These are phyloP conservation scores for Rhodinocichla rosea DNA, from an alignment of 2,113 vertebrate species.

Conservation along the genomic window DNA sequence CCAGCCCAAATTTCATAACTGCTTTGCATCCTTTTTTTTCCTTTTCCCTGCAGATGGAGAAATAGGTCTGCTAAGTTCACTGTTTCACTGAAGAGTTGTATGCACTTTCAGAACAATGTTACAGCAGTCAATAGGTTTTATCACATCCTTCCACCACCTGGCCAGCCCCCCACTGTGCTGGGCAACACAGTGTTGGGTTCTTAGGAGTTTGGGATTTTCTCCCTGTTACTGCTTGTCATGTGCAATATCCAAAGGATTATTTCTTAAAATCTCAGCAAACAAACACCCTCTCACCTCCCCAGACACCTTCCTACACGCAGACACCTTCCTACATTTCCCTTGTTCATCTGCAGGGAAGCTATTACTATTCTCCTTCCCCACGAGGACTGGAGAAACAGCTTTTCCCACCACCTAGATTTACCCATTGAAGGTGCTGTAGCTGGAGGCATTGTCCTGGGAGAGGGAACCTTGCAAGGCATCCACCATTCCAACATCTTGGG, in stretches of 20 bases:
- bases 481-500: fast-evolving
- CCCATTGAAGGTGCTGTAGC: not conserved
- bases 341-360: not conserved
- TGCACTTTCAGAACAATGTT: not conserved
- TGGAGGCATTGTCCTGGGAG: not conserved
- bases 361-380: not conserved
- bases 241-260: not conserved
- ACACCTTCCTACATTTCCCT: not conserved
- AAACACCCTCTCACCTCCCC: not conserved
- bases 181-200: fast-evolving
- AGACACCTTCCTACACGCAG: fast-evolving
- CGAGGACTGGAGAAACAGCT: not conserved
- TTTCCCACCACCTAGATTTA: not conserved
- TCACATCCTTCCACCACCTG: not conserved
- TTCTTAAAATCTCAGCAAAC: not conserved
- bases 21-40: not conserved
- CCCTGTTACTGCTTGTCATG: not conserved
- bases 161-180: not conserved
- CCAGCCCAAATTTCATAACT: not conserved
- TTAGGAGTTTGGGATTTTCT: not conserved
- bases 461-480: not conserved
- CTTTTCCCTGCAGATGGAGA: not conserved
- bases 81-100: not conserved
- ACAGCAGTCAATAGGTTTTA: not conserved
- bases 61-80: not conserved